Conservation (phyloP, 1,140 invertebrate genomes). For the Helicorthomorpha holstii region DNA sequence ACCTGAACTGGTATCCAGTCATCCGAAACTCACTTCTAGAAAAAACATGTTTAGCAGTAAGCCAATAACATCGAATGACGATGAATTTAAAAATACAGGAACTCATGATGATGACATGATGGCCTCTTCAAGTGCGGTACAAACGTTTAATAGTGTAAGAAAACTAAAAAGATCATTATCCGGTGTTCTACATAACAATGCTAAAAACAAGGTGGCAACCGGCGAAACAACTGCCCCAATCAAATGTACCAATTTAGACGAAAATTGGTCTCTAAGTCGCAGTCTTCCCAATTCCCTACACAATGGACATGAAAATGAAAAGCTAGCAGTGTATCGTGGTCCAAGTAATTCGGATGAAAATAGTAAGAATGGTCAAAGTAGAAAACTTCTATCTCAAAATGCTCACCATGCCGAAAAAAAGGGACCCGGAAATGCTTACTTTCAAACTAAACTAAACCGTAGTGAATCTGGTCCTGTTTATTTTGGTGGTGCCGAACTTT, state of each 20-base stretch:
- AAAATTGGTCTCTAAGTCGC: slow-evolving; percentile 42
- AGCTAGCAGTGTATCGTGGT: too few species aligned
- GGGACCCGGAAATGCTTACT: slow-evolving; percentile 2
- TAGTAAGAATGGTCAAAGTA: slow-evolving; percentile 2
- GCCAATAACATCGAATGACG: not conserved
- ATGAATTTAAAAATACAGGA: not conserved
- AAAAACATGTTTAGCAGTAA: slow-evolving; percentile 44
- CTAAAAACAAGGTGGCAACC: not conserved
- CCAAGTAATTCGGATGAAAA: slow-evolving; percentile 16
- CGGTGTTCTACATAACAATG: slow-evolving; percentile 34
- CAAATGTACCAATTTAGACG: slow-evolving; percentile 8
- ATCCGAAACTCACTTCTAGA: slow-evolving; percentile 40
- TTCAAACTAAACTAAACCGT: not conserved
- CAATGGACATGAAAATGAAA: slow-evolving; percentile 28
- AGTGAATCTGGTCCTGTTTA: not conserved
- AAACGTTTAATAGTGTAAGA: slow-evolving; percentile 15
- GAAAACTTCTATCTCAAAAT: too few species aligned
- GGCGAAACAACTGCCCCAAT: slow-evolving; percentile 4
- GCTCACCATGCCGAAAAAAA: slow-evolving; percentile 5
- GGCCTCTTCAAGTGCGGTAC: slow-evolving; percentile 6
- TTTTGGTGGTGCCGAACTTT: not conserved
- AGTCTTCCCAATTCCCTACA: slow-evolving; percentile 59
- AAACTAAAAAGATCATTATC: slow-evolving; percentile 40
- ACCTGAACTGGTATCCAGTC: slow-evolving; percentile 15
- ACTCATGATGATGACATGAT: not conserved